Percentiles rank a stretch among this genome's conserved stretches.
phyloP scores from a whole-genome alignment of 2,888 invertebrate species.

The Abscondita cerata region DNA sequence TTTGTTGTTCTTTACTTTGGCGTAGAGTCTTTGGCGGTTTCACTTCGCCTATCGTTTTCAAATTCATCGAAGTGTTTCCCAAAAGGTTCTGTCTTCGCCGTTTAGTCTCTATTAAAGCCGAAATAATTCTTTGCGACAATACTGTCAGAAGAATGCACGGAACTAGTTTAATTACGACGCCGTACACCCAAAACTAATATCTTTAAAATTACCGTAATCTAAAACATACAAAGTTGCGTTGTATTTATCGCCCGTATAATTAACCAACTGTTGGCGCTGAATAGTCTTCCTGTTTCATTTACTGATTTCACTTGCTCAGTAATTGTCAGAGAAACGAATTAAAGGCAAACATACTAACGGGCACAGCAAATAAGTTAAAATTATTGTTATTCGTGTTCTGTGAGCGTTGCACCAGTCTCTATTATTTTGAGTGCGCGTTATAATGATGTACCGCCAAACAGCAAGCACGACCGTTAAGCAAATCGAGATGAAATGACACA shows the following conservation, averaged over 20 bases:
- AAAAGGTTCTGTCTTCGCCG: slow-evolving; percentile 75
- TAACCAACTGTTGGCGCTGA: slow-evolving; percentile 42
- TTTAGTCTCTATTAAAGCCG: slow-evolving; percentile 81
- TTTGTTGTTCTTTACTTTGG: slow-evolving; percentile 64
- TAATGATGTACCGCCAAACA: slow-evolving; percentile 89
- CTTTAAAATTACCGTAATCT: slow-evolving; percentile 67
- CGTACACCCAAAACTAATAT: slow-evolving; percentile 90
- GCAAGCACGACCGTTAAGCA: slow-evolving; percentile 92
- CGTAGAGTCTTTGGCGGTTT: slow-evolving; percentile 51
- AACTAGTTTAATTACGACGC: slow-evolving; percentile 89
- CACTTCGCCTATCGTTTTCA: slow-evolving; percentile 47
- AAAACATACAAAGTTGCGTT: slow-evolving; percentile 59
- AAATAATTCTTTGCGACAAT: slow-evolving; percentile 78
- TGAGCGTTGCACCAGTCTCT: slow-evolving; percentile 82
- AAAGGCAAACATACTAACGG: slow-evolving; percentile 85
- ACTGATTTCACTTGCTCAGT: slow-evolving; percentile 63
- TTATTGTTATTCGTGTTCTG: slow-evolving; percentile 77
- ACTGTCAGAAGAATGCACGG: slow-evolving; percentile 89
- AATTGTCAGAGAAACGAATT: slow-evolving; percentile 80
- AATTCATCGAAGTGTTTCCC: slow-evolving; percentile 57
- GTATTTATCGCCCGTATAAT: slow-evolving; percentile 41
- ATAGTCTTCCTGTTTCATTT: slow-evolving; percentile 60
- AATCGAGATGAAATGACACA: slow-evolving; percentile 89
- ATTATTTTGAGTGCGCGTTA: slow-evolving; percentile 82
- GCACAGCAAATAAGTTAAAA: slow-evolving; percentile 80